These are phyloP conservation scores for Eledone cirrhosa DNA, from an alignment of 2,888 invertebrate species.

Conservation along the genomic window DNA sequence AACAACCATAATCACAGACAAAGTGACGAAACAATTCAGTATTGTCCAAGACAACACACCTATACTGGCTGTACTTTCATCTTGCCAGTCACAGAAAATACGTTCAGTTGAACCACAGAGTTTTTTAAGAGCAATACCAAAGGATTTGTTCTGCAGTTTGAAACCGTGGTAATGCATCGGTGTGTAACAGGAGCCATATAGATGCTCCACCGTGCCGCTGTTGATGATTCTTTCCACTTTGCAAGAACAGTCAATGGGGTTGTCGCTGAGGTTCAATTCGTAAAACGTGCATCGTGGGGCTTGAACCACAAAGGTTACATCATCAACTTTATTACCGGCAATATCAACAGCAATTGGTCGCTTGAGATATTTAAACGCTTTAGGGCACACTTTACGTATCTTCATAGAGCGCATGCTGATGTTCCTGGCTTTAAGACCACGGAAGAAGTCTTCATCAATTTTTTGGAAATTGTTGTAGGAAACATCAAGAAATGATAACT, in stretches of 20 bases:
- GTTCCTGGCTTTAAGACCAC: not conserved
- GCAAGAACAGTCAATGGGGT: conserved; percentile 20
- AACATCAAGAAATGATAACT: conserved; percentile 3
- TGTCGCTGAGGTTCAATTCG: conserved; percentile 14
- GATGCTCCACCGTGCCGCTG: not conserved
- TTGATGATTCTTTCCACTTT: conserved; percentile 23
- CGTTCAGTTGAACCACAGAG: conserved; percentile 2
- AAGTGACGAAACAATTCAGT: too few relatives aligned
- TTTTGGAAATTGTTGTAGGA: conserved; percentile 9
- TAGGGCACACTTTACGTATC: not conserved
- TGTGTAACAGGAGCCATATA: not conserved
- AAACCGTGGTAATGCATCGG: not conserved
- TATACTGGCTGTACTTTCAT: not conserved
- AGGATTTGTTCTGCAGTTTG: not conserved
- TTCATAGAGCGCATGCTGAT: conserved; percentile 19
- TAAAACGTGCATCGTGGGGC: conserved; percentile 20
- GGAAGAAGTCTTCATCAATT: not conserved
- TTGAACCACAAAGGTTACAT: conserved; percentile 9
- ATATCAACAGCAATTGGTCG: conserved; percentile 16
- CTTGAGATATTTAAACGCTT: not conserved
- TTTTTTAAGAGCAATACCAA: conserved; percentile 4
- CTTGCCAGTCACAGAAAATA: conserved; percentile 27
- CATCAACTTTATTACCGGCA: not conserved
- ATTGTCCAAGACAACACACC: not conserved
- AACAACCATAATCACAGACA: too few relatives aligned